These are phyloP conservation scores for Erebia ligea DNA, from an alignment of 2,888 invertebrate species.

Conservation along the genomic window DNA sequence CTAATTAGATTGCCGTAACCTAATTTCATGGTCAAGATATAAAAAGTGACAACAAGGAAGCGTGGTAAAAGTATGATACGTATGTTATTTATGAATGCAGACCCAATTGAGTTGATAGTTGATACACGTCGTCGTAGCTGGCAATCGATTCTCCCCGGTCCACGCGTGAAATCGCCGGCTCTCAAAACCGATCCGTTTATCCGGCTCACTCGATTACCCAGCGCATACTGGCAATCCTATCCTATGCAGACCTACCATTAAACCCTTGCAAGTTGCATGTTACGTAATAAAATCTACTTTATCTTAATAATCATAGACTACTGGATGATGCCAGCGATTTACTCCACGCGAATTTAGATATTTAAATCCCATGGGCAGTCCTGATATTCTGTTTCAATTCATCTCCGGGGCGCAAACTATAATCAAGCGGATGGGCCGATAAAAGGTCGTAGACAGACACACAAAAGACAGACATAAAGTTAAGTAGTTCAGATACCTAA, in stretches of 20 bases:
- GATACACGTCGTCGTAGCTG: constrained; percentile 52
- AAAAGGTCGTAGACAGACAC: no score
- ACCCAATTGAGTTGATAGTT: constrained; percentile 59
- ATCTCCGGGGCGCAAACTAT: no score
- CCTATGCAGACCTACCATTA: neutral
- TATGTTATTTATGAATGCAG: neutral
- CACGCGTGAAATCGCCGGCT: constrained; percentile 76
- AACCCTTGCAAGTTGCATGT: no score
- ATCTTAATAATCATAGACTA: no score
- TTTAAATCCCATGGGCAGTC: no score
- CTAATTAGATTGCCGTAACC: neutral
- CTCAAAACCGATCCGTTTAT: constrained; percentile 66
- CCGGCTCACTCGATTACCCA: constrained; percentile 68
- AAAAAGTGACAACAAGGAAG: constrained; percentile 30
- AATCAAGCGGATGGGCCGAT: no score
- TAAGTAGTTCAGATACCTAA: no score
- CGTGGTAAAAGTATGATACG: constrained; percentile 22
- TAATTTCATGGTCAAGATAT: neutral
- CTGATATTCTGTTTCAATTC: no score
- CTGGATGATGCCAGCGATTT: no score
- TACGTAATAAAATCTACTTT: no score
- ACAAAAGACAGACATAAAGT: no score
- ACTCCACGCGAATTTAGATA: no score
- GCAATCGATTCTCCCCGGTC: constrained; percentile 73
- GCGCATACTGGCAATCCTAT: constrained; percentile 49